Evolutionary conservation across 2,888 invertebrate species (phyloP), one percentile per base, ranked within the genome.

Genomic region (Drosophila ustulata): DNA sequence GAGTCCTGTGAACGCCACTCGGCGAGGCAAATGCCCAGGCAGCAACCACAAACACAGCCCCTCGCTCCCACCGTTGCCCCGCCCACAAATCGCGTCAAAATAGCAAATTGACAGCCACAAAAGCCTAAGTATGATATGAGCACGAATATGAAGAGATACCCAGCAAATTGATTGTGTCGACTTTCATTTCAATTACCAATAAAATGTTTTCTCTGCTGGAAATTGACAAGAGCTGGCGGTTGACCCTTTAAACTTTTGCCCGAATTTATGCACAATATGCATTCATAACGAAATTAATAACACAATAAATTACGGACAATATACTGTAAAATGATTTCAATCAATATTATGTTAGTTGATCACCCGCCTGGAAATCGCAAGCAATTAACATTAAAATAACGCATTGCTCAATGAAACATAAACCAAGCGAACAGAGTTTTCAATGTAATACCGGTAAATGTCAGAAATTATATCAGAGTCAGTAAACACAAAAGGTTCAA

Each of bases 11-110:
- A 71, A 58, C 71, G 82, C 74, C 88, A 75, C 80, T 75, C 69
- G 72, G 77, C 73, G 73, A 39, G 66, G 75, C 75, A 72, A 75
- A 78, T 71, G 74, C 77, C 89, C 90, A 76, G 63, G 80, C 77
- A 82, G 80, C 77, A 82, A 75, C 77, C 80, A 68, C 73, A 55
- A 26, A 52, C 43, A 13, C 47, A 18, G 18, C 34, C 4, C 32
- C 9, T 3, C 23, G 4, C 23, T 5, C 32, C 9, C 32, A 8
- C 9, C 2, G 9, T 45, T 34, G 23, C 23, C 46, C 52, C 43
- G 43, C 26, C 64, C 55, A 57, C 55, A 66, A 61, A 66, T 62
- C 62, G 63, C 67, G 65, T 55, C 65, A 32, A 59, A 51, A 46
- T 18, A 8, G 34, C 26, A 57, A 47, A 49, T 57, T 47, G 49